These are phyloP conservation scores for Gavia stellata DNA, from an alignment of 2,113 vertebrate genomes.

Conservation along the genomic window DNA sequence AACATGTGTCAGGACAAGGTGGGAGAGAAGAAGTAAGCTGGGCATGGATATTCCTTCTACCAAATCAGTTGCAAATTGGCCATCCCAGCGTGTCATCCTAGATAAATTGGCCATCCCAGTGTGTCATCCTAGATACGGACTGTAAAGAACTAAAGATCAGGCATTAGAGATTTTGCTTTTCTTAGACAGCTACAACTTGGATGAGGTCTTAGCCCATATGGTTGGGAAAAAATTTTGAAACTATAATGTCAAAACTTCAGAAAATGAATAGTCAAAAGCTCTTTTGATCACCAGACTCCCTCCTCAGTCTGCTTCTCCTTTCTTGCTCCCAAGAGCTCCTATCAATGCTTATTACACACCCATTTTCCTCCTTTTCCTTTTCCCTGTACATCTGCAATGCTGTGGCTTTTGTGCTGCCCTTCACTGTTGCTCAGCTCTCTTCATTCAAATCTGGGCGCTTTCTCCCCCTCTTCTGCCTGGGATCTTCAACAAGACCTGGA, in stretches of 20 bases:
- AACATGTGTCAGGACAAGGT: neutral
- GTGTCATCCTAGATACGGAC: neutral
- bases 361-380: neutral
- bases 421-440: neutral
- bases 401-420: neutral
- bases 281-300: neutral
- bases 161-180: neutral
- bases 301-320: neutral
- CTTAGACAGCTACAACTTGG: neutral
- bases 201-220: neutral
- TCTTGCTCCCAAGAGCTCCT: neutral
- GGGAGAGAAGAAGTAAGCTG: neutral
- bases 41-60: neutral
- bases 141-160: neutral
- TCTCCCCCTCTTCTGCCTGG: neutral
- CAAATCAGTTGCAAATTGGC: neutral
- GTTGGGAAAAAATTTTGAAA: neutral
- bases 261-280: neutral
- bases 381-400: neutral
- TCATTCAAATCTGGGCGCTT: neutral
- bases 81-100: neutral
- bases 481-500: neutral
- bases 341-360: neutral
- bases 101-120: neutral
- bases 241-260: neutral